phyloP scores from a whole-genome alignment of 2,888 invertebrate genomes.

The Drosophila prostipennis region DNA sequence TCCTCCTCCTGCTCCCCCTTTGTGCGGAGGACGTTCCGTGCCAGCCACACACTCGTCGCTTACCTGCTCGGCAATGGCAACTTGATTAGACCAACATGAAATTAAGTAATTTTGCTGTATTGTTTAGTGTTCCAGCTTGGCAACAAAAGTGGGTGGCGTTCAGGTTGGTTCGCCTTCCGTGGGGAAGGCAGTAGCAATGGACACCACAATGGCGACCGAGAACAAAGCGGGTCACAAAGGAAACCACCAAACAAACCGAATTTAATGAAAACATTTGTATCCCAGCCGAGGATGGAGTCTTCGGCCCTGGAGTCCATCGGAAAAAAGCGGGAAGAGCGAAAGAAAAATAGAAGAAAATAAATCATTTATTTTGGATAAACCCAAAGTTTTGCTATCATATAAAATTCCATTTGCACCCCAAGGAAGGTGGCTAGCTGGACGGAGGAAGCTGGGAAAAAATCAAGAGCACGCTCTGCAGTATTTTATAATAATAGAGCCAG shows the following conservation, averaged over 20 bases:
- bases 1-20: constrained; percentile 35
- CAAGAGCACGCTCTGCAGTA: constrained; percentile 14
- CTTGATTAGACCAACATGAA: constrained; percentile 81
- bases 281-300: constrained; percentile 29
- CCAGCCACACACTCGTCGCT: constrained; percentile 39
- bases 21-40: constrained; percentile 61
- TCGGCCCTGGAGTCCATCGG: background rate
- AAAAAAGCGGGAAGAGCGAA: background rate
- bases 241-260: constrained; percentile 50
- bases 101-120: constrained; percentile 76
- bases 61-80: constrained; percentile 67
- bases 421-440: background rate
- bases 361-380: background rate
- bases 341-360: constrained; percentile 15
- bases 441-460: constrained; percentile 8
- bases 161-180: background rate
- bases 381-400: constrained; percentile 9
- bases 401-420: constrained; percentile 17
- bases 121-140: constrained; percentile 65
- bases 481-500: constrained; percentile 15
- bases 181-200: constrained; percentile 9
- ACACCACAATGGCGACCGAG: constrained; percentile 53
- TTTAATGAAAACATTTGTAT: constrained; percentile 55
- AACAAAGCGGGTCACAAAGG: constrained; percentile 45
- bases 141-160: constrained; percentile 9